Conservation (phyloP, 2,113 vertebrate species). For the Herpailurus yagouaroundi region DNA sequence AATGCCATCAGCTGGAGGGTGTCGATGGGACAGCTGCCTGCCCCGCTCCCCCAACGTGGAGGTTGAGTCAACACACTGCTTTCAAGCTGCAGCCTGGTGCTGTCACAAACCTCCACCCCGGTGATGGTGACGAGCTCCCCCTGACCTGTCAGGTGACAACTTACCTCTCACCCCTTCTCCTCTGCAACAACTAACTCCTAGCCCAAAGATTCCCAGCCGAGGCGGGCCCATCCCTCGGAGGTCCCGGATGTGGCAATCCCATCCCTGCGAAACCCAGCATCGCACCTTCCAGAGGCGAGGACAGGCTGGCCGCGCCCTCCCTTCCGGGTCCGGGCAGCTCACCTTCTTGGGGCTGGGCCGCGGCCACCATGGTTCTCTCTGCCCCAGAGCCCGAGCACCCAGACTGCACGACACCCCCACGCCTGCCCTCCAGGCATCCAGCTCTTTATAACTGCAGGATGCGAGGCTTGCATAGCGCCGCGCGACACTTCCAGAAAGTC, state of each 20-base stretch:
- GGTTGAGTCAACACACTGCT: constrained; percentile 7
- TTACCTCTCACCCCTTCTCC: constrained; percentile 48
- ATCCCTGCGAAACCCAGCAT: neutral
- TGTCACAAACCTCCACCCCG: neutral
- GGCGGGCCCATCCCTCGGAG: neutral
- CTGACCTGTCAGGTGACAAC: neutral
- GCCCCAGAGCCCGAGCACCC: neutral
- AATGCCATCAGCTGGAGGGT: constrained; percentile 7
- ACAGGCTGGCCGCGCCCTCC: accelerated
- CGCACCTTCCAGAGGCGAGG: no score
- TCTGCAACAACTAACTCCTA: neutral
- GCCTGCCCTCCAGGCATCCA: accelerated
- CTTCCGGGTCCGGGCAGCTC: accelerated
- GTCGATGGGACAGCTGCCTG: constrained; percentile 40
- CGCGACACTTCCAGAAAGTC: constrained; percentile 67
- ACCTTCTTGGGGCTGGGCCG: neutral
- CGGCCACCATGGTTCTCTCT: neutral
- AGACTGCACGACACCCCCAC: constrained; percentile 4
- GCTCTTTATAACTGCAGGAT: constrained; percentile 79
- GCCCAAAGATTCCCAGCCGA: neutral
- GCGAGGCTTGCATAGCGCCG: constrained; percentile 76
- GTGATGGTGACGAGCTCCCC: neutral
- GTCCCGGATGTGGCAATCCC: neutral
- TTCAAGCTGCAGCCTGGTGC: neutral
- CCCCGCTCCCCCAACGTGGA: neutral